A percentile compares a stretch with the other conserved stretches of the same genome.
Conservation (phyloP, 2,113 vertebrate genomes). For the Thunnus thynnus region DNA sequence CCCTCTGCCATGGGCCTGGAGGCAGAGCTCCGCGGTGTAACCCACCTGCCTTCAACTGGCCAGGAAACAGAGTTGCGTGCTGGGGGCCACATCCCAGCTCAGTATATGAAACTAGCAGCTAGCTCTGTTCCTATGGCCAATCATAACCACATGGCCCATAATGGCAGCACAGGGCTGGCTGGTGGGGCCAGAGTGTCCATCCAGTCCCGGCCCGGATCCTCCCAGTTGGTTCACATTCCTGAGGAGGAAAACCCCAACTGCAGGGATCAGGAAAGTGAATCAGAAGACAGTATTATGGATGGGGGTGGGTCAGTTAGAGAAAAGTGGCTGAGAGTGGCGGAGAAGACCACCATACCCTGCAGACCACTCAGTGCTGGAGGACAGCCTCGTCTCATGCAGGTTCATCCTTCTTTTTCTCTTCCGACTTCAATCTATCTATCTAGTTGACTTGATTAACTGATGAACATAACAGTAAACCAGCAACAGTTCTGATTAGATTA, state of each 20-base stretch:
- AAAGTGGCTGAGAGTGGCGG: slow-evolving; percentile 96
- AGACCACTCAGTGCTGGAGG: slow-evolving; percentile 89
- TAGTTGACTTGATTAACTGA: too few relatives aligned
- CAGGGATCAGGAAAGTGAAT: slow-evolving; percentile 88
- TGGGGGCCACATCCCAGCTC: slow-evolving; percentile 78
- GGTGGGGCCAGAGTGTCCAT: slow-evolving; percentile 91
- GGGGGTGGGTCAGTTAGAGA: slow-evolving; percentile 91
- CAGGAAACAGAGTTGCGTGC: slow-evolving; percentile 77
- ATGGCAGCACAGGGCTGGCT: slow-evolving; percentile 83
- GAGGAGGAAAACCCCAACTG: slow-evolving; percentile 87
- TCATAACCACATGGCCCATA: slow-evolving; percentile 80
- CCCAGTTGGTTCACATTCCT: slow-evolving; percentile 97
- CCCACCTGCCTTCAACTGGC: slow-evolving; percentile 47
- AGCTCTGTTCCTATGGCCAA: slow-evolving; percentile 87
- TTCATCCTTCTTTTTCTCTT: slow-evolving; percentile 17
- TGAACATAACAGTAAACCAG: too few relatives aligned
- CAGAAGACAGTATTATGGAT: slow-evolving; percentile 78
- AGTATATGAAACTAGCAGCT: slow-evolving; percentile 93
- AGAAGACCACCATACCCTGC: slow-evolving; percentile 87
- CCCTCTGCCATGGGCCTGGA: slow-evolving; percentile 90
- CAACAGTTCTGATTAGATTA: too few relatives aligned
- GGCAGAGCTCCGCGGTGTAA: slow-evolving; percentile 86
- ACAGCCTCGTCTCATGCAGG: slow-evolving; percentile 96
- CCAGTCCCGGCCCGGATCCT: slow-evolving; percentile 94
- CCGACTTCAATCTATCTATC: too few relatives aligned